Base-by-base conservation (phyloP, 2,113 vertebrate genomes). In the Crotophaga sulcirostris region DNA sequence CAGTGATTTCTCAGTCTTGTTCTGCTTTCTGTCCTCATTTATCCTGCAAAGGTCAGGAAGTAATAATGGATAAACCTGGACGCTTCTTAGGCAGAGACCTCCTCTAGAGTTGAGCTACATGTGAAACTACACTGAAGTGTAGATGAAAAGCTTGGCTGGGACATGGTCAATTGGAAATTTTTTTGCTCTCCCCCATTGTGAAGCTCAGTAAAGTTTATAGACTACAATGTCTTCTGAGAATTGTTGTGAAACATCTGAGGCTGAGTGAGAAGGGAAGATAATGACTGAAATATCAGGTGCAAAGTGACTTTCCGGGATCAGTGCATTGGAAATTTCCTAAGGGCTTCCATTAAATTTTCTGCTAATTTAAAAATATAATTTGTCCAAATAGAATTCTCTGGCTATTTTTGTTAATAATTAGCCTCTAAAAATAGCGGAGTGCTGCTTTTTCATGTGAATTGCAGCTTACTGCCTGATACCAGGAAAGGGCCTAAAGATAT, bases 381-480 rank as follows among this genome's bases (percentile, higher is more conserved):
- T 64, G 44, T 82, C 72, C 52, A 44, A 60, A 77, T 77, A 90
- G 51, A 93, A 83, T 87, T 47, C 73, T 91, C 34, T 72, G 15
- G 86, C 75, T 95, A 94, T 91, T 95, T 95, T 93, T 72, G 70
- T 84, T 87, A 94, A 87, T 94, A 87, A 92, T 90, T 93, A 93
- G 36, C 47, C 54, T 68, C 93, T 89, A 91, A 89, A 97, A 92
- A 92, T 92, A 97, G 89, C 23, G 47, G 54, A 84, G 56, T 34
- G 83, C 72, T 92, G 51, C 69, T 92, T 93, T 94, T 93, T 88
- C 36, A 36, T 70, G 17, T 86, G 62, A 75, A 87, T 91, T 86
- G 88, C 56, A 78, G 47, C 69, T 84, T 68, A 72, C n/a, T 88
- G 89, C 54, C 68, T 72, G 31, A 51, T 74, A 70, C 59, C 83